A percentile compares a stretch with the other conserved stretches of the same genome.
phyloP scores from a whole-genome alignment of 2,888 invertebrate genomes.

The Lycaena phlaeas region DNA sequence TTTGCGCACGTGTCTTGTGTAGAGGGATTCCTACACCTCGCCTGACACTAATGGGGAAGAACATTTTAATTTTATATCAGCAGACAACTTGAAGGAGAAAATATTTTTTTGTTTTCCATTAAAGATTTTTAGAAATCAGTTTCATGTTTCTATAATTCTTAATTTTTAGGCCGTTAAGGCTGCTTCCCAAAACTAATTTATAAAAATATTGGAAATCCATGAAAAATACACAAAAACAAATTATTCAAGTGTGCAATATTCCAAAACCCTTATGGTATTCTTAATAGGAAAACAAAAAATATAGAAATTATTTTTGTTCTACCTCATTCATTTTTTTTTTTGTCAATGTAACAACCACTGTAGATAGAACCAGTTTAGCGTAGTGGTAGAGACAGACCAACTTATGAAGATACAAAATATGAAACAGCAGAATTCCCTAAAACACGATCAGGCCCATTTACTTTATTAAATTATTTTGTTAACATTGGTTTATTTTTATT shows the following conservation, averaged over 20 bases:
- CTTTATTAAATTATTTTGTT: slow-evolving; percentile 2
- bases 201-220: too few relatives aligned
- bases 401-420: slow-evolving; percentile 32
- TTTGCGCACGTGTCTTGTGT: slow-evolving; percentile 67
- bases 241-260: background rate
- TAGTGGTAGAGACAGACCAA: slow-evolving; percentile 28
- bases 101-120: slow-evolving; percentile 5
- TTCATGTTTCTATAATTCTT: too few relatives aligned
- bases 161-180: too few relatives aligned
- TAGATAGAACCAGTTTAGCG: slow-evolving; percentile 41
- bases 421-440: slow-evolving; percentile 15
- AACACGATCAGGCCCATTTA: slow-evolving; percentile 8
- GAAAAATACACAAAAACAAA: background rate
- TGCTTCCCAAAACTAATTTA: too few relatives aligned
- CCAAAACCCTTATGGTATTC: slow-evolving; percentile 31
- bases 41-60: slow-evolving; percentile 28
- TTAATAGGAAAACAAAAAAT: slow-evolving; percentile 22
- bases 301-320: slow-evolving; percentile 20
- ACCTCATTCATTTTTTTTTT: slow-evolving; percentile 5
- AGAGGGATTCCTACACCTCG: slow-evolving; percentile 58
- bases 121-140: too few relatives aligned
- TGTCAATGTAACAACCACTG: slow-evolving; percentile 50
- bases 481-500: slow-evolving; percentile 9
- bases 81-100: background rate
- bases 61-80: slow-evolving; percentile 9